Base-by-base conservation (phyloP, 2,888 invertebrate genomes). In the Noctua fimbriata region DNA sequence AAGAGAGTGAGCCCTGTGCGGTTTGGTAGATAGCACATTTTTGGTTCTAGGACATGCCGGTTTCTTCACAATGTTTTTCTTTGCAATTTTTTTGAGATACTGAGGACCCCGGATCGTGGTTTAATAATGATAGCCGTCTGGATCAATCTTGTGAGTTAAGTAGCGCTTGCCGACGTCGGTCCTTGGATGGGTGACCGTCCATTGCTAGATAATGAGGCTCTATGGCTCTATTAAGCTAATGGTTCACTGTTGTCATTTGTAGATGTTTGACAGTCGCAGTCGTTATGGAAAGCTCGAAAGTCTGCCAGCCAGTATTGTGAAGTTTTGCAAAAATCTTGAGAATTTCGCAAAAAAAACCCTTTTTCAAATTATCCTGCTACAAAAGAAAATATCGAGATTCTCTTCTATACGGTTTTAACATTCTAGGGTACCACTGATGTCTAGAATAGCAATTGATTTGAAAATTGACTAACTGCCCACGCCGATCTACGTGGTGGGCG, bases 391-490 rank as follows among this genome's bases (percentile, higher is more conserved):
- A 1, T 14, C 1, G 0, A 16, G 18, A n/a, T 66, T 55, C 77
- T 2, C 3, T 2, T 78, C 78, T 32, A 1, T 66, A 16, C 3
- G 5, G 4, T 52, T 78, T 41, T n/a, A 1, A 5, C 74, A 69
- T 1, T 82, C 82, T 63, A 0, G 28, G 60, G 47, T 12, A 55
- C 63, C n/a, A 52, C 69, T 74, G 74, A 76, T 58, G 76, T 73
- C 77, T 65, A 82, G 82, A 86, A 84, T 83, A 85, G 28, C 78
- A 82, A 84, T 88, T 77, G 79, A 84, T 86, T 87, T 82, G 67
- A 76, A 79, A 78, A 84, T 86, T 76, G 32, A 74, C 78, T 81
- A 75, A 80, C 74, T 78, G 74, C 58, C 60, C 72, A 36, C 52
- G 72, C 41, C 18, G 6, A 52, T 49, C 12, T 69, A 81, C 69